Conservation (phyloP, 2,888 invertebrate species). For the Caenorhabditis japonica region DNA sequence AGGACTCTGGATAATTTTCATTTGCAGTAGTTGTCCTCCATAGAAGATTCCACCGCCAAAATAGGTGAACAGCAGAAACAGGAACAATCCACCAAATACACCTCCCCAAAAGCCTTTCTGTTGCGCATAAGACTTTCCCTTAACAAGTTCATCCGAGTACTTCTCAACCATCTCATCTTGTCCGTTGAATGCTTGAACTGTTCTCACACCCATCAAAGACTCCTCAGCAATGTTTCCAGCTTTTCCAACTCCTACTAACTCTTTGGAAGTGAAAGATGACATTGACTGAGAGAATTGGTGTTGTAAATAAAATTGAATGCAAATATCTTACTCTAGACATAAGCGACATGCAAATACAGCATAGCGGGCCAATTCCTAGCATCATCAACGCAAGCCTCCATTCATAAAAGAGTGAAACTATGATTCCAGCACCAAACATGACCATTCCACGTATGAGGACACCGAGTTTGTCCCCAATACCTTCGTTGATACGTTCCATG, state of each 20-base stretch:
- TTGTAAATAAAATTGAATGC: background rate
- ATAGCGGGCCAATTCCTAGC: slow-evolving; percentile 59
- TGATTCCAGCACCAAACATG: slow-evolving; percentile 62
- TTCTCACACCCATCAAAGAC: slow-evolving; percentile 67
- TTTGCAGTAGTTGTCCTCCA: slow-evolving; percentile 62
- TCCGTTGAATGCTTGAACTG: slow-evolving; percentile 71
- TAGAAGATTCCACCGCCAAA: slow-evolving; percentile 64
- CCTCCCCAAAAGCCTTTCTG: slow-evolving; percentile 67
- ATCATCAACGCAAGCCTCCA: slow-evolving; percentile 68
- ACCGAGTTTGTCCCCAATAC: slow-evolving; percentile 71
- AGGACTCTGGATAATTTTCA: slow-evolving; percentile 58
- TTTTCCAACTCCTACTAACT: slow-evolving; percentile 63
- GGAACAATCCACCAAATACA: slow-evolving; percentile 68
- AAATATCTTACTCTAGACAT: slow-evolving; percentile 54
- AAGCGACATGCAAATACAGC: slow-evolving; percentile 55
- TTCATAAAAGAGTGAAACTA: slow-evolving; percentile 63
- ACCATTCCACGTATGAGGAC: slow-evolving; percentile 61
- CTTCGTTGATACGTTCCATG: slow-evolving; percentile 57
- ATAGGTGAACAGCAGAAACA: slow-evolving; percentile 63
- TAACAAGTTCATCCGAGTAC: slow-evolving; percentile 56
- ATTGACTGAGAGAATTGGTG: slow-evolving; percentile 54
- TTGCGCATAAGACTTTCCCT: slow-evolving; percentile 60
- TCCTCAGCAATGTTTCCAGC: slow-evolving; percentile 70
- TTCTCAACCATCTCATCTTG: slow-evolving; percentile 67
- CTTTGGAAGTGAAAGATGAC: slow-evolving; percentile 58